Evolutionary conservation across 2,113 vertebrate species (phyloP), one percentile per base, ranked within the genome.

Genomic region (Apteryx owenii): DNA sequence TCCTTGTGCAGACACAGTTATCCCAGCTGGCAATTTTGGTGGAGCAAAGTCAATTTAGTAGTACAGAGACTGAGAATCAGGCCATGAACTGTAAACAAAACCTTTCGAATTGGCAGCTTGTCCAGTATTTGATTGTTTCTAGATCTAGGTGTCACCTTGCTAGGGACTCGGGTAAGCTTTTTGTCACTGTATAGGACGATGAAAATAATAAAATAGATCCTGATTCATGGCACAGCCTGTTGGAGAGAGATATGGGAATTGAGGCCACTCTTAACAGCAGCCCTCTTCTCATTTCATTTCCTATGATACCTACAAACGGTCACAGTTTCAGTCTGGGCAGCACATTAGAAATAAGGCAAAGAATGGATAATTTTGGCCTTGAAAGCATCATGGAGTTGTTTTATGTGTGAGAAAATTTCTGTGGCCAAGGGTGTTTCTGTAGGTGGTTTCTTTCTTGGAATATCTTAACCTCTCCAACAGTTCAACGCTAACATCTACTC

Each of bases 221-320:
- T 95, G 85, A 96, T 95, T 97, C 94, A 78, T 75, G 50, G 71
- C 62, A 46, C 29, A 82, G 70, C 15, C 81, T 88, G 33, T 36
- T 96, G 96, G 91, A 68, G 79, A 82, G 81, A 83, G 93, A 77
- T 68, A 46, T 19, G 89, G 93, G 93, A 97, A 95, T 95, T 95
- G 95, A 6, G 5, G 62, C 89, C 90, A 68, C 95, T 91, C 96
- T 94, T 91, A 94, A 93, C 64, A 75, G 40, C 81, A 89, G 10
- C 54, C 8, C 70, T 51, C 81, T 92, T 66, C 65, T 96, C 44
- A 31, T 91, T 89, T 82, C 71, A 66, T 97, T 95, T 89, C 96
- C 84, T 94, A 6, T 15, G 81, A n/a, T 38, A 53, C 91, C 89
- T 77, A 66, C 87, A 89, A 96, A 62, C 0, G 29, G 33, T 89